Base-by-base conservation (phyloP, 2,113 vertebrate genomes). In the Perognathus longimembris region DNA sequence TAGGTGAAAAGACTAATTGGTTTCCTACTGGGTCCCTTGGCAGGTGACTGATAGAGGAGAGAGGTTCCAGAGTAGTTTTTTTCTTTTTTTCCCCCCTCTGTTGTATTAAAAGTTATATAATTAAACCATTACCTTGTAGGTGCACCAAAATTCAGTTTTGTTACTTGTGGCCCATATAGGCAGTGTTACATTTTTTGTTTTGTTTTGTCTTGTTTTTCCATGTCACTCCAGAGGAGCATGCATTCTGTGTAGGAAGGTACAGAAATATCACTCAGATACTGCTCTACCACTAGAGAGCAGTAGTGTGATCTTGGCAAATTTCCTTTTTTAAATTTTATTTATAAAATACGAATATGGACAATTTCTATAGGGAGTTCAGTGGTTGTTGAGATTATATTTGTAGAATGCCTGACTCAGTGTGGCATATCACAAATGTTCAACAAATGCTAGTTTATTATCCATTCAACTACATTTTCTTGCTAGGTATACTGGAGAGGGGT, bases 391-490 rank as follows among this genome's bases (percentile, higher is more conserved):
- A 59, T 85, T 21, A 21, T 75, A 26, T 59, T 22, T 61, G 5
- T 30, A 67, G 57, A 88, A 6, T 69, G 38, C 20, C 30, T 67
- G 54, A 2, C 50, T 26, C 4, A 78, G 67, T 20, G 7, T n/a
- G 71, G 26, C 64, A 14, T 88, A 38, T 79, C 36, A 69, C 28
- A 45, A 85, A 22, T 45, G 20, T 28, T 78, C 42, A 14, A 5
- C 85, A 79, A 80, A 75, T 93, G 76, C 64, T 63, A 45, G 54
- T 78, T 92, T 85, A n/a, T 78, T 20, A 34, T 36, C 59, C 32
- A 45, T 79, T 92, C 61, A 63, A 22, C 28, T 18, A 50, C 9
- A 57, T 66, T 81, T 82, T 89, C 42, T 86, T 75, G n/a, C 76
- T 75, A 26, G 40, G 32, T 21, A 40, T 59, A 22, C 50, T 54